Conservation (phyloP, 2,888 invertebrate species). For the Heliconius erato region DNA sequence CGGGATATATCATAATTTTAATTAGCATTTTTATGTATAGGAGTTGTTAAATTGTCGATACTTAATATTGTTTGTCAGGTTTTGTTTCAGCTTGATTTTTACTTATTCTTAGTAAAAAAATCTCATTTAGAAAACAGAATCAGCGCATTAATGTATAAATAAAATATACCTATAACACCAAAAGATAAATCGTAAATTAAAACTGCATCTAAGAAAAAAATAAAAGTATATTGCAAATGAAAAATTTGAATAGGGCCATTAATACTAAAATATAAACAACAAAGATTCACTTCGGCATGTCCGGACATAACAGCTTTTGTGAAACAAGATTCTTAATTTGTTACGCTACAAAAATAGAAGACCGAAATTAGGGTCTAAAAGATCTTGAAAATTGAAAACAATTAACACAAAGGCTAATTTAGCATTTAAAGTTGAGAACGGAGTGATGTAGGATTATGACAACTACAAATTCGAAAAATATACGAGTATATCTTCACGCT, state of each 20-base stretch:
- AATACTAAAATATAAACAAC: conserved; percentile 39
- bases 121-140: background rate
- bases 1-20: conserved; percentile 48
- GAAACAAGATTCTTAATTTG: conserved; percentile 48
- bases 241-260: conserved; percentile 20
- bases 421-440: background rate
- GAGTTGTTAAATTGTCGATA: background rate
- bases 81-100: background rate
- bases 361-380: background rate
- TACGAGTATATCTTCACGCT: background rate
- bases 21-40: background rate
- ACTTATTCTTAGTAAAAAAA: background rate
- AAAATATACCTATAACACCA: background rate
- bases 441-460: background rate
- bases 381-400: conserved; percentile 22
- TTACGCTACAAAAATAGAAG: conserved; percentile 45
- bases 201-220: conserved; percentile 2
- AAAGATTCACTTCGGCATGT: conserved; percentile 42
- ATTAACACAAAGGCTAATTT: background rate
- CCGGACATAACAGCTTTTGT: conserved; percentile 46
- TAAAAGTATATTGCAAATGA: conserved; percentile 17
- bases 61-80: too few relatives aligned
- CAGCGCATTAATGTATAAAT: background rate
- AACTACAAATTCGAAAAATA: background rate
- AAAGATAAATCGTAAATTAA: conserved; percentile 3